phyloP scores from a whole-genome alignment of 2,113 vertebrate genomes.

The Vidua chalybeata region DNA sequence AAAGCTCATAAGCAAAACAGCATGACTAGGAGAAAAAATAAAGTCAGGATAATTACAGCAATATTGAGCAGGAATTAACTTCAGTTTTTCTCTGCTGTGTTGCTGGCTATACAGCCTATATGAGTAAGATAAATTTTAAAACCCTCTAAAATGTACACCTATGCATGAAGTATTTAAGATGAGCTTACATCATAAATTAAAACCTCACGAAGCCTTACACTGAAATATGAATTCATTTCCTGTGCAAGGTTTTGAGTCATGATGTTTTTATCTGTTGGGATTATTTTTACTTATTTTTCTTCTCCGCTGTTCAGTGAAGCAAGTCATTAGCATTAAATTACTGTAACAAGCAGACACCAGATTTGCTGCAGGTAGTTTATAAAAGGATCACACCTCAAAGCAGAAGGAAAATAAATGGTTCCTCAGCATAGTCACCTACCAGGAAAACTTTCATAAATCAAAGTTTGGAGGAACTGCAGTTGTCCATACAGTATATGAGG shows the following conservation, averaged over 20 bases:
- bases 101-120: background rate
- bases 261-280: background rate
- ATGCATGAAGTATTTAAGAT: background rate
- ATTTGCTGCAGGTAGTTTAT: background rate
- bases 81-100: background rate
- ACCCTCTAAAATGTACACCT: background rate
- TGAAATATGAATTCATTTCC: background rate
- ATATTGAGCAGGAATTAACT: background rate
- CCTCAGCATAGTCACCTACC: background rate
- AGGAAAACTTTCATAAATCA: background rate
- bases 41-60: background rate
- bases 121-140: background rate
- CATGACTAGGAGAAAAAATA: background rate
- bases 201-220: background rate
- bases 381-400: background rate
- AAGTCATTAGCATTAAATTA: constrained; percentile 4
- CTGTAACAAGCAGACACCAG: background rate
- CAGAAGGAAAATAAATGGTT: background rate
- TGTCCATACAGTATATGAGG: background rate
- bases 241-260: background rate
- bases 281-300: background rate
- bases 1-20: background rate
- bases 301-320: background rate
- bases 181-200: background rate
- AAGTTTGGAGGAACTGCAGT: background rate